Percentiles rank a stretch among this genome's conserved stretches.
These are phyloP conservation scores for Silurus meridionalis DNA, from an alignment of 2,113 vertebrate species.

Conservation along the genomic window DNA sequence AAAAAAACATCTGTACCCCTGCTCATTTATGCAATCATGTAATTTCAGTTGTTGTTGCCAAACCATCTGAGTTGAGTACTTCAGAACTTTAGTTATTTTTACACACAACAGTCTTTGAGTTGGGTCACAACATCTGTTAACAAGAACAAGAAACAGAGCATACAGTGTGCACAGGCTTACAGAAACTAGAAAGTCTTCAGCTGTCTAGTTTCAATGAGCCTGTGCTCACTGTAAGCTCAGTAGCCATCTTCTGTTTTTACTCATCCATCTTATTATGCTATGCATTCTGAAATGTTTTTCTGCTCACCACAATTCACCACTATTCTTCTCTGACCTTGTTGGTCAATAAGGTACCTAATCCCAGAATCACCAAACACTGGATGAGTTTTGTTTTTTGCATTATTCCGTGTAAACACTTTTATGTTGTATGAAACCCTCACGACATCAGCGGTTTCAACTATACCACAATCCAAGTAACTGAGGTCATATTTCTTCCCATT, in stretches of 20 bases:
- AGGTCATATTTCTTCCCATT: not conserved
- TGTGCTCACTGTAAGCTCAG: too few species aligned
- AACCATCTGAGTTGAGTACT: not conserved
- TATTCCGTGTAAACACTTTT: not conserved
- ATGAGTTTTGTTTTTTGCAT: not conserved
- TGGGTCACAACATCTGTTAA: not conserved
- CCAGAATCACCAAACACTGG: not conserved
- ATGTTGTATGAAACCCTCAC: not conserved
- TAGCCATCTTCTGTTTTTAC: not conserved
- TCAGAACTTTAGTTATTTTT: not conserved
- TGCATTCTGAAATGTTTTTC: not conserved
- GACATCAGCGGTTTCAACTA: not conserved
- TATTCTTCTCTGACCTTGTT: not conserved
- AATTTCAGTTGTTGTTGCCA: not conserved
- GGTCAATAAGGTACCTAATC: not conserved
- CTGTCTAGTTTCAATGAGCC: too few species aligned
- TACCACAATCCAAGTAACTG: not conserved
- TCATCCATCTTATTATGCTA: not conserved
- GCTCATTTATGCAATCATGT: not conserved
- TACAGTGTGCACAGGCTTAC: not conserved
- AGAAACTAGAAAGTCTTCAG: not conserved
- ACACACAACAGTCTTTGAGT: not conserved
- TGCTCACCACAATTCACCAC: not conserved
- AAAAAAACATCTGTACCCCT: not conserved
- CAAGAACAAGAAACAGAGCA: not conserved